Conservation (phyloP, 2,888 invertebrate species). For the Drosophila anceps region DNA sequence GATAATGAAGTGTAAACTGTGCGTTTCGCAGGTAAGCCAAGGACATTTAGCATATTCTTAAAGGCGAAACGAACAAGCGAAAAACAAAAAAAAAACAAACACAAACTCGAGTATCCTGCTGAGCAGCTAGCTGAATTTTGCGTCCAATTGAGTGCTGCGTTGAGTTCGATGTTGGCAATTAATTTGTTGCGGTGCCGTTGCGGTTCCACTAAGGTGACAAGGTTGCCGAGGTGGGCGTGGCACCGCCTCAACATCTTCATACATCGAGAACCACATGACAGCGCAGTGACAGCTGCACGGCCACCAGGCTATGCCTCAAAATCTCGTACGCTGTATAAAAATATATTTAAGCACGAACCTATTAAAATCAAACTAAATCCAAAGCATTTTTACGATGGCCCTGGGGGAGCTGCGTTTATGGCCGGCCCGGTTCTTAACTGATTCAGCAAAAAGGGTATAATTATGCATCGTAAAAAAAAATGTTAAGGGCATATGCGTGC, state of each 20-base stretch:
- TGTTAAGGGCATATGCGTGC: neutral
- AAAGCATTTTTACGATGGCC: slow-evolving; percentile 48
- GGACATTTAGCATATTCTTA: slow-evolving; percentile 40
- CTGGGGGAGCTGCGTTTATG: slow-evolving; percentile 48
- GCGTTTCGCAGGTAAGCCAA: slow-evolving; percentile 48
- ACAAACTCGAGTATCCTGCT: slow-evolving; percentile 43
- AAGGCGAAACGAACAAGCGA: too few species aligned
- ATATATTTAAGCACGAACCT: slow-evolving; percentile 62
- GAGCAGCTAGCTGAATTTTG: slow-evolving; percentile 25
- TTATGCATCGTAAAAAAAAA: slow-evolving; percentile 68
- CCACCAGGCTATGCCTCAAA: slow-evolving; percentile 11
- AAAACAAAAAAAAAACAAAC: neutral
- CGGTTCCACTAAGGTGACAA: slow-evolving; percentile 46
- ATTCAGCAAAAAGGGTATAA: slow-evolving; percentile 69
- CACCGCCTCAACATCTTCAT: slow-evolving; percentile 1
- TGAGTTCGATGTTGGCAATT: slow-evolving; percentile 47
- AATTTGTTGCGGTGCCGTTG: slow-evolving; percentile 71
- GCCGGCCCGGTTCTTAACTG: slow-evolving; percentile 34
- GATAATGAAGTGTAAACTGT: slow-evolving; percentile 80
- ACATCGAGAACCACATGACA: neutral
- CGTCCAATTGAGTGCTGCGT: slow-evolving; percentile 47
- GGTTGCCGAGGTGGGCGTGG: slow-evolving; percentile 26
- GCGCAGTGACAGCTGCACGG: slow-evolving; percentile 32
- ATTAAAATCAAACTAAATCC: slow-evolving; percentile 71
- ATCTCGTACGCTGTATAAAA: slow-evolving; percentile 46